Evolutionary conservation across 2,888 invertebrate genomes (phyloP).

Genomic region (Lithophane ornitopus): DNA sequence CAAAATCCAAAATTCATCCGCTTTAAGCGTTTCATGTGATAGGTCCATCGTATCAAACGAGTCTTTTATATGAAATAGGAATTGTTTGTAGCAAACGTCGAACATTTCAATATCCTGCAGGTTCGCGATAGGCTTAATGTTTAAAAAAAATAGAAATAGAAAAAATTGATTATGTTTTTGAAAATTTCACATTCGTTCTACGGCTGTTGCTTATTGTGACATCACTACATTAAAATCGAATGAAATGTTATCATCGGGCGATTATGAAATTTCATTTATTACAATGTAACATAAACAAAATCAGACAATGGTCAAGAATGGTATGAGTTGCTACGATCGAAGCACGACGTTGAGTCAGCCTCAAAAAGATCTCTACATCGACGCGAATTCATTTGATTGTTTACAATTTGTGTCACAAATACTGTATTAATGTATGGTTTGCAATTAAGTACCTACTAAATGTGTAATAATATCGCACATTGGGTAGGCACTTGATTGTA

Average conservation of each 20-base stretch:
- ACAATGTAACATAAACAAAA: background rate
- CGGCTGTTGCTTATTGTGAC: background rate
- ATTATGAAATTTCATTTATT: no score
- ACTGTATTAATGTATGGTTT: background rate
- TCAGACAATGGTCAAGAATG: background rate
- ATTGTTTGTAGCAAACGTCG: constrained; percentile 9
- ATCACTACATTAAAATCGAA: background rate
- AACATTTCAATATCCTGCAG: background rate
- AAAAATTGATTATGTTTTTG: background rate
- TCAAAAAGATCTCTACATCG: background rate
- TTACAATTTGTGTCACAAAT: background rate
- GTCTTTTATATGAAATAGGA: background rate
- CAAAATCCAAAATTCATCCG: constrained; percentile 2
- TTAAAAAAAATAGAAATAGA: background rate
- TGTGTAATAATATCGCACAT: no score
- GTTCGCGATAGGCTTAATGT: background rate
- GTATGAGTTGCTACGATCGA: background rate
- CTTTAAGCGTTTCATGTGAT: constrained; percentile 5
- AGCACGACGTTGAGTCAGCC: background rate
- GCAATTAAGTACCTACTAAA: no score
- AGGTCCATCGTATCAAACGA: background rate
- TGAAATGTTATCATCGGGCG: background rate
- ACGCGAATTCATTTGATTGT: background rate
- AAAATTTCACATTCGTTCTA: background rate
- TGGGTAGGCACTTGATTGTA: no score